Evolutionary conservation across 2,113 vertebrate species (phyloP), one percentile per base, ranked within the genome.

Genomic region (Plecotus auritus): DNA sequence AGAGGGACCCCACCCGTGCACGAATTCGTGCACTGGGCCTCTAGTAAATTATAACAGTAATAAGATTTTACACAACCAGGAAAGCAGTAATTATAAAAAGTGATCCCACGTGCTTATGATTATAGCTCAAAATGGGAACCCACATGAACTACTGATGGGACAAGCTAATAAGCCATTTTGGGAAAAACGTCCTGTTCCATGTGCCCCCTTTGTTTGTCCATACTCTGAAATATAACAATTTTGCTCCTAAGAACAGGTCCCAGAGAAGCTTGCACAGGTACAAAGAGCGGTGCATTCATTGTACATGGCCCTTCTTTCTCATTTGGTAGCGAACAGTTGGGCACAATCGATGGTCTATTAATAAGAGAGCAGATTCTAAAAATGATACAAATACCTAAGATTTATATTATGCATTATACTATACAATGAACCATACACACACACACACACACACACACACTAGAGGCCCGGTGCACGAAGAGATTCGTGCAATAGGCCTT

Each of bases 311-410:
- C 10, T 26, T 85, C 2, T 66, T 94, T 87, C n/a, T n/a, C 9
- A 56, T 9, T 2, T 59, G 20, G 0, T 32, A 67, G 0, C 47
- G 40, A 73, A 92, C 23, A 82, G 23, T 3, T 56, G 28, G 28
- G 26, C 67, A 17, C 23, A 72, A 42, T 78, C 40, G 82, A 22
- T n/a, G 6, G 7, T 22, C 26, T 90, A 32, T 74, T 7, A 96
- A 66, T 51, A 88, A 94, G 12, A 88, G 3, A 81, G 2, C 2
- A 69, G 7, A 67, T 81, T 72, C 72, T 91, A 47, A 70, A 85
- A 95, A 76, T 77, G 22, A 96, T 88, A 78, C 4, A 20, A 10
- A 69, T 81, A 18, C 4, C 17, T 61, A 54, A 86, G 26, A 69
- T 92, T 93, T 69, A 59, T 51, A 74, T 13, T 42, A 32, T 40